Conservation (phyloP, 2,113 vertebrate genomes). For the Cisticola juncidis region DNA sequence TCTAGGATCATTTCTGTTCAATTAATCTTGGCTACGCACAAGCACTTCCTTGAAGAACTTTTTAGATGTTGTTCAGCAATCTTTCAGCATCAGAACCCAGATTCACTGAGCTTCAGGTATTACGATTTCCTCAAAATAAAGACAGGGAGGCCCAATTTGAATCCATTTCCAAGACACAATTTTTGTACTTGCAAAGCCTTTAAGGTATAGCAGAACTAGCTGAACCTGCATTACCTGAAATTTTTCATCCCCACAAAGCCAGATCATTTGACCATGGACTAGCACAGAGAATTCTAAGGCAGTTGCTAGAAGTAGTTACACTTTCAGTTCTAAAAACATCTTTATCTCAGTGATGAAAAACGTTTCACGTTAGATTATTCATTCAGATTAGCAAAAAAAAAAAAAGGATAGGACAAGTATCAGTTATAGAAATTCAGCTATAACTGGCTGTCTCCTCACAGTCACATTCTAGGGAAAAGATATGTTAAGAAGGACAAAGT, state of each 20-base stretch:
- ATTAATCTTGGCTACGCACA: neutral
- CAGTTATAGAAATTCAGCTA: neutral
- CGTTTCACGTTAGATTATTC: neutral
- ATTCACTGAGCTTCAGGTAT: neutral
- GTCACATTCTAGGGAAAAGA: neutral
- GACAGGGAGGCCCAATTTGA: neutral
- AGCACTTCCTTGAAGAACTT: neutral
- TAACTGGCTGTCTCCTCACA: neutral
- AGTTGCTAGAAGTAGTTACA: neutral
- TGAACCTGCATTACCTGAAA: slow-evolving; percentile 41
- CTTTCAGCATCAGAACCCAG: neutral
- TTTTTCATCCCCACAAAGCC: neutral
- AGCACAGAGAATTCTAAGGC: neutral
- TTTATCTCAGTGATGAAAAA: neutral
- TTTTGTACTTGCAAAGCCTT: slow-evolving; percentile 1
- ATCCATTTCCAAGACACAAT: neutral
- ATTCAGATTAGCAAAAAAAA: neutral
- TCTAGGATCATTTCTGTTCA: neutral
- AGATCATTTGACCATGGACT: neutral
- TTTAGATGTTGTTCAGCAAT: neutral
- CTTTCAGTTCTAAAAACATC: neutral
- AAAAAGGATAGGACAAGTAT: neutral
- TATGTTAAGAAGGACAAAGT: neutral
- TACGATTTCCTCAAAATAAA: neutral
- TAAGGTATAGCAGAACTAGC: neutral